A percentile compares a stretch with the other conserved stretches of the same genome.
Conservation (phyloP, 2,113 vertebrate species). For the Macaca nemestrina region DNA sequence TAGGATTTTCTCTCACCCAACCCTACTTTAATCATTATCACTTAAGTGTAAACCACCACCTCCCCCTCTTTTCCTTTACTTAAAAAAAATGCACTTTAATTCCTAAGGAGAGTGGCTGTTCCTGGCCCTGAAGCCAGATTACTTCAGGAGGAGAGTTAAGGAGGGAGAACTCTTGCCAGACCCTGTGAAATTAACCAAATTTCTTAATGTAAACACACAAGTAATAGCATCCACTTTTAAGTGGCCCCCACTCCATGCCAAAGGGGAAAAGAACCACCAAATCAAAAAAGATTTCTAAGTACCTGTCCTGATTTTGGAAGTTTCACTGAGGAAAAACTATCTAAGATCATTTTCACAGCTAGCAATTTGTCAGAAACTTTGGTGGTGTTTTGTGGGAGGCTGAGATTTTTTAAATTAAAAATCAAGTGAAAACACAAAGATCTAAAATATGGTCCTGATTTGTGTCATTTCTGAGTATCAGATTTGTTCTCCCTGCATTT, state of each 20-base stretch:
- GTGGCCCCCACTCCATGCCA: constrained; percentile 64
- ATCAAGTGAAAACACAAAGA: constrained; percentile 17
- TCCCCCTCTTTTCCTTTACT: constrained; percentile 62
- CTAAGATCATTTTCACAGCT: constrained; percentile 65
- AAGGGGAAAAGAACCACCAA: constrained; percentile 64
- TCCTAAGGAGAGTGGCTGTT: constrained; percentile 65
- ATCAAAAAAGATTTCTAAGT: constrained; percentile 63
- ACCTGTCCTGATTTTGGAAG: constrained; percentile 44
- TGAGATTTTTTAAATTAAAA: constrained; percentile 46
- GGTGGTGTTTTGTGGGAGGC: constrained; percentile 42
- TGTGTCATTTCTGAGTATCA: constrained; percentile 2
- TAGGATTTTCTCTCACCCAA: constrained; percentile 56
- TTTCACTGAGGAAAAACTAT: constrained; percentile 49
- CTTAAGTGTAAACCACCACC: constrained; percentile 82
- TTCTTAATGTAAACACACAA: constrained; percentile 17
- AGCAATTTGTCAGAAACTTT: constrained; percentile 69
- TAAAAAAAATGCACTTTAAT: constrained; percentile 87
- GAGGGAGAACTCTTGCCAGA: constrained; percentile 61
- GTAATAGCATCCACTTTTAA: not conserved
- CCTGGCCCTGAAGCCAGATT: constrained; percentile 59
- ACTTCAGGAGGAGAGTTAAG: constrained; percentile 68
- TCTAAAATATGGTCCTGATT: constrained; percentile 49
- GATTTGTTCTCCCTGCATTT: constrained; percentile 58
- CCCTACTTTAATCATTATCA: constrained; percentile 79
- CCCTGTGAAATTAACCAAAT: constrained; percentile 24